A percentile compares a stretch with the other conserved stretches of the same genome.
Conservation (phyloP, 2,888 invertebrate species). For the Eupsilia transversa region DNA sequence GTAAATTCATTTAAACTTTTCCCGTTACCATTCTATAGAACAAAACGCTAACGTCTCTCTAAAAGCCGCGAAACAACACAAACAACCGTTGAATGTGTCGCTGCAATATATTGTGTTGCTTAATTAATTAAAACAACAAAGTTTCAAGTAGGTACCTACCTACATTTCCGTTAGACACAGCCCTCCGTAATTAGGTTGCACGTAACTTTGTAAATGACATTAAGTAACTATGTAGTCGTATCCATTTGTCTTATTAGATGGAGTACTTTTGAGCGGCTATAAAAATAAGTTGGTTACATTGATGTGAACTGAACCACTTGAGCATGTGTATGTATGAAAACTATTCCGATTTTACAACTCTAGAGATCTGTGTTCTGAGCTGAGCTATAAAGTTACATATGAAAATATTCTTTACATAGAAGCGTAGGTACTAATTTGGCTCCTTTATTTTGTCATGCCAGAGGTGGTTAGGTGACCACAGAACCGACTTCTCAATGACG, state of each 20-base stretch:
- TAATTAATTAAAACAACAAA: conserved; percentile 84
- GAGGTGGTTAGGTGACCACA: conserved; percentile 5
- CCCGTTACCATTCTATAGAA: conserved; percentile 58
- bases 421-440: too few species aligned
- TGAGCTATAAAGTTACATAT: neutral
- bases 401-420: neutral
- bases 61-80: conserved; percentile 60
- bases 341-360: neutral
- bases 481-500: neutral
- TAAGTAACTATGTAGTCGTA: conserved; percentile 49
- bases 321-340: neutral
- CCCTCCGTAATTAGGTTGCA: conserved; percentile 72
- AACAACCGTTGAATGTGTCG: conserved; percentile 68
- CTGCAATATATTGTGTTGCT: conserved; percentile 70
- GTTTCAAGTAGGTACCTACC: too few species aligned
- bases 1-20: conserved; percentile 65
- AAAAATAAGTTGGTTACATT: conserved; percentile 44
- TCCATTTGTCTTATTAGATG: conserved; percentile 45
- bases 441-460: neutral
- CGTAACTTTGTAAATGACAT: conserved; percentile 59
- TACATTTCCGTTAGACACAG: conserved; percentile 71
- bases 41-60: conserved; percentile 59
- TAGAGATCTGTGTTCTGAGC: neutral
- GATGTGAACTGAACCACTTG: neutral
- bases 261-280: conserved; percentile 43